Evolutionary conservation across 2,797 vertebrate genomes (phyloP), one percentile per base, ranked within the genome.

Genomic region (Thripadectes ignobilis): DNA sequence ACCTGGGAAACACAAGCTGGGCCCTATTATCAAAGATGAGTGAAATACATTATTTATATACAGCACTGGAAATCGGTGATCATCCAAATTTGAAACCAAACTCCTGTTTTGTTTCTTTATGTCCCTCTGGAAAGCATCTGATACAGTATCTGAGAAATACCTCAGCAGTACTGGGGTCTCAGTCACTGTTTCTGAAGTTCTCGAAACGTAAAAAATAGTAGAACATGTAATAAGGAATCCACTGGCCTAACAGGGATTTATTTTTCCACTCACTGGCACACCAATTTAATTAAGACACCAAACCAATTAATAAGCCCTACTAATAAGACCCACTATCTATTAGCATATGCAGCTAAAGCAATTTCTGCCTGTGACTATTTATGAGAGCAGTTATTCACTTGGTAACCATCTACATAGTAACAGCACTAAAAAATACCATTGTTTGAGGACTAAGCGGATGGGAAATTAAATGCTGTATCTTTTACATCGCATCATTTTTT

Each of bases 261-360:
- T 93, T 89, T 91, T 91, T 76, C 73, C 48, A 41, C 82, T 91
- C 62, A 32, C 46, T 72, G 52, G 76, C 76, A 84, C 76, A 86
- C 66, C 79, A 75, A 85, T 94, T 95, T 92, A 94, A 96, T 92
- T 96, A 94, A 87, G 89, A 88, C 57, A 88, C 76, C 79, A 89
- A 92, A 88, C 75, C 79, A 95, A 95, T 94, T 97, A 94, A 92
- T 94, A 92, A 95, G 41, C 21, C 66, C 48, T 72, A 36, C 87
- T 95, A 96, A 93, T 89, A 95, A 93, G 82, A 75, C 32, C 58
- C 39, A 75, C 54, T 84, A 63, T 80, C 79, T 71, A 88, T 90
- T 86, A 94, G 79, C 85, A 93, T 90, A 88, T 68, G 73, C 91
- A 93, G 69, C 51, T 92, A 86, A 93, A 88, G 87, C 62, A 81